A percentile compares a stretch with the other conserved stretches of the same genome.
These are phyloP conservation scores for silkworm (Bombyx mori) DNA, from an alignment of 1,140 invertebrate genomes.

Conservation along the genomic window ASM3026992v2 NC_085134.1:10325501-10326000, in stretches of 20 bases:
- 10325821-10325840: too few relatives aligned
- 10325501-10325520: slow-evolving; percentile 5
- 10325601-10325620: background rate
- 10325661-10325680: slow-evolving; percentile 4
- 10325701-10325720: background rate
- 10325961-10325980: too few relatives aligned
- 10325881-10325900: too few relatives aligned
- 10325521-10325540: slow-evolving; percentile 1
- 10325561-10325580: background rate
- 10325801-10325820: too few relatives aligned
- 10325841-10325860: too few relatives aligned
- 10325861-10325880: too few relatives aligned
- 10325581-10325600: background rate
- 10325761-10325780: background rate
- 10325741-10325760: background rate
- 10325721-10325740: background rate
- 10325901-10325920: too few relatives aligned
- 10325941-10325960: too few relatives aligned
- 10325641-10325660: background rate
- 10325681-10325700: slow-evolving; percentile 4
- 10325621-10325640: background rate
- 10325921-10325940: too few relatives aligned
- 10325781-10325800: too few relatives aligned
- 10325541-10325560: background rate
- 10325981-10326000: too few relatives aligned